Conservation (phyloP, 2,888 invertebrate genomes). For the Harpalus rufipes region DNA sequence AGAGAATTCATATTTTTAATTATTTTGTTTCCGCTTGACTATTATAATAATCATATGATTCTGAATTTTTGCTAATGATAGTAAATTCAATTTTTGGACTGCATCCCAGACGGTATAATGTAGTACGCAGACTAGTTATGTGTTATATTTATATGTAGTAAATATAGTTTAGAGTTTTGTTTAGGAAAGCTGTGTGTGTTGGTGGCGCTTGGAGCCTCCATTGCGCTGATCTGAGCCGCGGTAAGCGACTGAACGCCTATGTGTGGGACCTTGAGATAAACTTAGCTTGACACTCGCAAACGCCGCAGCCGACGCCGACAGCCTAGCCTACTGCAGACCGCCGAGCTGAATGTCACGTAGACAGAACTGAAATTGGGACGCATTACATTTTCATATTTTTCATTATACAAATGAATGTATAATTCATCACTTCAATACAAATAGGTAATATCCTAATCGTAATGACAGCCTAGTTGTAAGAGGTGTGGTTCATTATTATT, state of each 20-base stretch:
- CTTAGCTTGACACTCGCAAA: not conserved
- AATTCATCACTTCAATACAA: not conserved
- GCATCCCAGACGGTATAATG: not conserved
- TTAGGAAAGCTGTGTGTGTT: not conserved
- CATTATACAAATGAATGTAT: no score
- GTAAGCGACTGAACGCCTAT: not conserved
- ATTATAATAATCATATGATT: no score
- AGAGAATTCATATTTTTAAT: no score
- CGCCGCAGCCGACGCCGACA: not conserved
- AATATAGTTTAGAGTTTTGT: not conserved
- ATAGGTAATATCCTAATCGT: not conserved
- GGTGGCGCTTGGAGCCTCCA: not conserved
- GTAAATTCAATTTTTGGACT: not conserved
- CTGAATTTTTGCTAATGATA: no score
- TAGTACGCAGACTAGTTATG: not conserved
- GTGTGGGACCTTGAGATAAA: constrained; percentile 46
- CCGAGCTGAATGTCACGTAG: constrained; percentile 32
- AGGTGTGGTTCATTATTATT: no score
- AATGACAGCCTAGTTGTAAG: no score
- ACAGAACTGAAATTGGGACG: constrained; percentile 4
- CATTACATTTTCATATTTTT: not conserved
- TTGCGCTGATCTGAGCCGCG: constrained; percentile 18
- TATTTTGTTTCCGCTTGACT: no score
- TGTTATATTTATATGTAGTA: not conserved
- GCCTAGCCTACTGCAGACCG: constrained; percentile 21